phyloP scores from a whole-genome alignment of 2,113 vertebrate species.

The Tangachromis dhanisi region DNA sequence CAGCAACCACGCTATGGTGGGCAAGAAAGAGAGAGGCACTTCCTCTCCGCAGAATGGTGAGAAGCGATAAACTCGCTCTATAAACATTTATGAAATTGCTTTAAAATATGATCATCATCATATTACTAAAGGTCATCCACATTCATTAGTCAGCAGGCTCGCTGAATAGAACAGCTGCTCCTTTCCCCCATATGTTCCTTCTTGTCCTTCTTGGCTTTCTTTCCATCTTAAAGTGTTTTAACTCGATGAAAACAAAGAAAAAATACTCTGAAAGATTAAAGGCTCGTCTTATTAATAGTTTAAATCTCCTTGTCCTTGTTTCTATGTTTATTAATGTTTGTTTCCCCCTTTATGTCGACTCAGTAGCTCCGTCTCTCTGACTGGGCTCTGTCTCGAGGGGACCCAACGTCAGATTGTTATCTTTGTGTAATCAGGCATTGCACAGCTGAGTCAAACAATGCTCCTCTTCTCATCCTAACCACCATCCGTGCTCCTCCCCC shows the following conservation, averaged over 20 bases:
- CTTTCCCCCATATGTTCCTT: background rate
- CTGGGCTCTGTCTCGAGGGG: slow-evolving; percentile 19
- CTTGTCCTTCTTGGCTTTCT: background rate
- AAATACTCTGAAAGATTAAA: background rate
- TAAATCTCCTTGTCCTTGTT: background rate
- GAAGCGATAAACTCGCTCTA: background rate
- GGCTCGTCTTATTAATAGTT: background rate
- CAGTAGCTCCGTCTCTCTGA: background rate
- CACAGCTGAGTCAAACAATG: slow-evolving; percentile 45
- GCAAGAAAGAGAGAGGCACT: background rate
- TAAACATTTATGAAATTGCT: background rate
- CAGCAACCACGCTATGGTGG: background rate
- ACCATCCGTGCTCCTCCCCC: background rate
- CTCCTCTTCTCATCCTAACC: background rate
- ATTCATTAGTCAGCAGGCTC: slow-evolving; percentile 9
- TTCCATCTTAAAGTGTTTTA: background rate
- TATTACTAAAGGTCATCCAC: slow-evolving; percentile 13
- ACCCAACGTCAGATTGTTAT: slow-evolving; percentile 47
- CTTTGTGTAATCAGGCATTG: slow-evolving; percentile 58
- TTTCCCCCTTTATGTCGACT: background rate
- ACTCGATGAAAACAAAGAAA: background rate
- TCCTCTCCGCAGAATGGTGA: background rate
- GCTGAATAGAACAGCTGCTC: slow-evolving; percentile 9
- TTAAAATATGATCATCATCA: slow-evolving; percentile 8
- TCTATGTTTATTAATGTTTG: slow-evolving; percentile 10